These are phyloP conservation scores for Lymantria monacha DNA, from an alignment of 2,888 invertebrate genomes.

Conservation along the genomic window DNA sequence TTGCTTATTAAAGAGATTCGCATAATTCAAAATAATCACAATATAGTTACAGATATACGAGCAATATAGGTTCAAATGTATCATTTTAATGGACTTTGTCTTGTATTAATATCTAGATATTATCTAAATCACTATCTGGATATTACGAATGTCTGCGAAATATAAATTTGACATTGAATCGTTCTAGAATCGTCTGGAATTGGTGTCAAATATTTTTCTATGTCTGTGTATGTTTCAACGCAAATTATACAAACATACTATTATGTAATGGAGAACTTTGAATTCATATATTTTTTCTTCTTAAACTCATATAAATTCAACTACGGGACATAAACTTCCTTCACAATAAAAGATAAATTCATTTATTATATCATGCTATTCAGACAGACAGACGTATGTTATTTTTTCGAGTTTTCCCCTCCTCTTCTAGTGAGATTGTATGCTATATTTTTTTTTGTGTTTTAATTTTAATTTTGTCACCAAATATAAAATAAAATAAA, in stretches of 20 bases:
- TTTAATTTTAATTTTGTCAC: too few species aligned
- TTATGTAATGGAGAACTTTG: too few species aligned
- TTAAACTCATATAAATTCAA: too few species aligned
- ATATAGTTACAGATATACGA: constrained; percentile 7
- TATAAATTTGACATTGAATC: constrained; percentile 16
- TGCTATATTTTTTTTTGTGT: too few species aligned
- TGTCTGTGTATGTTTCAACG: neutral
- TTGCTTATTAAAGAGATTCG: neutral
- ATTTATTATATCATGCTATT: too few species aligned
- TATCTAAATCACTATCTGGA: constrained; percentile 31
- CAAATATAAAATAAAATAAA: too few species aligned
- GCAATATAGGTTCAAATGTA: constrained; percentile 23
- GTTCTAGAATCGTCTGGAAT: neutral
- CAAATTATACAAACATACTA: neutral
- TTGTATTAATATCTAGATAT: constrained; percentile 30
- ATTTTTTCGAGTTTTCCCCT: too few species aligned
- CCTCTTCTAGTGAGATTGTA: too few species aligned
- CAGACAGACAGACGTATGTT: too few species aligned
- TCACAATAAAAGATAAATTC: too few species aligned
- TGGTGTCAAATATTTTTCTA: neutral
- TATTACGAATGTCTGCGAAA: constrained; percentile 22
- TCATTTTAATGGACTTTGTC: constrained; percentile 35
- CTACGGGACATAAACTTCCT: too few species aligned
- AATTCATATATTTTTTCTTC: too few species aligned
- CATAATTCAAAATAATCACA: constrained; percentile 14